Evolutionary conservation across 2,888 invertebrate genomes (phyloP).

Genomic region (Sesamia inferens): DNA sequence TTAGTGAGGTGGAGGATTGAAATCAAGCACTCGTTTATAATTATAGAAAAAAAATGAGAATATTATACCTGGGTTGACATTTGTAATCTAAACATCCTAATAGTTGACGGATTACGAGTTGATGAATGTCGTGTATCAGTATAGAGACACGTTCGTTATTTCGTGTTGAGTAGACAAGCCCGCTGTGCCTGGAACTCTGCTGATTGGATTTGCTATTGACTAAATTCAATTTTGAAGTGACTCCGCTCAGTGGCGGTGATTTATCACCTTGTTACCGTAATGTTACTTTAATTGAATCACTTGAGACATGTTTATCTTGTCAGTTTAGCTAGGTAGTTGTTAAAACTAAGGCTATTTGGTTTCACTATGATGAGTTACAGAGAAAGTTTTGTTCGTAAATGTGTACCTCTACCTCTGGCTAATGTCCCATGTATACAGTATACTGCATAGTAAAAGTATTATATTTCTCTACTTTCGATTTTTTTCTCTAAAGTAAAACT

Average conservation of each 20-base stretch:
- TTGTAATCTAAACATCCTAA: slow-evolving; percentile 12
- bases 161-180: slow-evolving; percentile 44
- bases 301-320: slow-evolving; percentile 11
- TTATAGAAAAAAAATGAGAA: not conserved
- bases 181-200: slow-evolving; percentile 58
- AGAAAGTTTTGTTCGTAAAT: not conserved
- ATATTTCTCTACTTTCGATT: not conserved
- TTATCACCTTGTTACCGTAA: slow-evolving; percentile 48
- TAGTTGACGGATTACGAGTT: slow-evolving; percentile 34
- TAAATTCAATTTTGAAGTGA: slow-evolving; percentile 60
- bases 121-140: slow-evolving; percentile 46
- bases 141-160: slow-evolving; percentile 48
- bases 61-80: not conserved
- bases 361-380: not conserved
- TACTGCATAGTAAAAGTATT: not conserved
- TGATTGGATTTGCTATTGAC: slow-evolving; percentile 66
- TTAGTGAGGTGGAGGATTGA: too few relatives aligned
- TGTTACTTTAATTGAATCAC: slow-evolving; percentile 33
- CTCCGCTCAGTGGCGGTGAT: slow-evolving; percentile 44
- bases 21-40: too few relatives aligned
- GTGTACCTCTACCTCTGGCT: not conserved
- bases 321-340: not conserved
- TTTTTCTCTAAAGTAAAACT: too few relatives aligned
- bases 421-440: too few relatives aligned
- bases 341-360: not conserved